These are phyloP conservation scores for Nowickia ferox DNA, from an alignment of 2,888 invertebrate species.

Conservation along the genomic window DNA sequence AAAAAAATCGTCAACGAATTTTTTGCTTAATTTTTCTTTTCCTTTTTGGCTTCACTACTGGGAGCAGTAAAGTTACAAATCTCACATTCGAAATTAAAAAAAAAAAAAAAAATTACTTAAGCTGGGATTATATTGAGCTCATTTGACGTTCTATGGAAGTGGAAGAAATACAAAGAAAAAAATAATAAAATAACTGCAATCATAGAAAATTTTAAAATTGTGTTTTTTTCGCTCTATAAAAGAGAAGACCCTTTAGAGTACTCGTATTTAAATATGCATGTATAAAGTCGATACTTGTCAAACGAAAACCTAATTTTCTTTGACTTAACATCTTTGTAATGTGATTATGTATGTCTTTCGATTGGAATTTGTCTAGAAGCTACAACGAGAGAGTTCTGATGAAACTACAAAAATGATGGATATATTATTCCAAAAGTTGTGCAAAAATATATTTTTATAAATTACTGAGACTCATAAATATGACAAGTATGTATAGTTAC, in stretches of 20 bases:
- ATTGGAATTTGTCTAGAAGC: no score
- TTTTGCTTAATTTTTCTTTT: conserved; percentile 3
- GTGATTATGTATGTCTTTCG: no score
- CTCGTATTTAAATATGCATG: no score
- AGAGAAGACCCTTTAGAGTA: background rate
- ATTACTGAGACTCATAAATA: no score
- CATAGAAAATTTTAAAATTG: background rate
- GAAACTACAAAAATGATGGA: no score
- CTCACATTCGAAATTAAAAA: conserved; percentile 12
- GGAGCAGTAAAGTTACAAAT: conserved; percentile 35
- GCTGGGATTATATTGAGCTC: background rate
- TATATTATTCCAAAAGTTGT: no score
- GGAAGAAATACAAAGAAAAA: conserved; percentile 3
- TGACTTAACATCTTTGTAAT: no score
- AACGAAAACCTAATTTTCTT: no score
- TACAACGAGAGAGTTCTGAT: no score
- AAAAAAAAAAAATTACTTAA: background rate
- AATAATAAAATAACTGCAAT: background rate
- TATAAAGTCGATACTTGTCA: no score
- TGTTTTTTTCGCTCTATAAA: background rate
- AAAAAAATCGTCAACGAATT: conserved; percentile 26
- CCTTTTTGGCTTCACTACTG: conserved; percentile 1
- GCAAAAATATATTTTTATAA: no score
- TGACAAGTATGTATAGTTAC: no score
- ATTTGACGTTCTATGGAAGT: conserved; percentile 27